Evolutionary conservation across 2,113 vertebrate species (phyloP), one percentile per base, ranked within the genome.

Genomic region (Pionites leucogaster): DNA sequence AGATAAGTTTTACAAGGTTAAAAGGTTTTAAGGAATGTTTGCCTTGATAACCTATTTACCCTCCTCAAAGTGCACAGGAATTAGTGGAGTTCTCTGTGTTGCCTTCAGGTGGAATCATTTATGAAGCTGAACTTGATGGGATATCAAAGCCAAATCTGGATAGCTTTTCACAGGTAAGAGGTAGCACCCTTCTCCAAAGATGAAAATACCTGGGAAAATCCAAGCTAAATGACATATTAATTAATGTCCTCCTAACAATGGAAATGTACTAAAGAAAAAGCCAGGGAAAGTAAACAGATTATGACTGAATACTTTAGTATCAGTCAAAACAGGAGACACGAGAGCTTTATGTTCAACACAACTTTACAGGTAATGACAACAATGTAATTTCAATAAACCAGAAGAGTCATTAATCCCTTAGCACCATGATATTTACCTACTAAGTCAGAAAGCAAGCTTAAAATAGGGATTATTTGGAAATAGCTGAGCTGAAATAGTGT

Each of bases 381-480:
- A 82, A 93, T 65, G 49, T 65, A 63, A 35, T 86, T 92, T 60
- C 74, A 62, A 78, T 41, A 69, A 95, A 28, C n/a, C 10, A 31
- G 46, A 50, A 65, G 31, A 69, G 47, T 62, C 79, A 44, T 62
- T 85, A 83, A 68, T 92, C 83, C 28, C 75, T 71, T 20, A 82
- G 37, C 39, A 71, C 33, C 28, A 7, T 28, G 13, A 6, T 81
- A 72, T 86, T 80, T 93, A 50, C 74, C n/a, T 71, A 68, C 37
- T 37, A 82, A 92, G 60, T 93, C 71, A 64, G 87, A 42, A 87
- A 41, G 52, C 17, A 52, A 62, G 18, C 63, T 79, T 74, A 35
- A 86, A 82, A 75, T 27, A 41, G 31, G 81, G 74, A 80, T 93
- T 94, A 79, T 94, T 71, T 93, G 69, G 76, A 91, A 59, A 35